A percentile compares a stretch with the other conserved stretches of the same genome.
phyloP scores from a whole-genome alignment of 2,113 vertebrate genomes.

The Oncorhynchus masou region DNA sequence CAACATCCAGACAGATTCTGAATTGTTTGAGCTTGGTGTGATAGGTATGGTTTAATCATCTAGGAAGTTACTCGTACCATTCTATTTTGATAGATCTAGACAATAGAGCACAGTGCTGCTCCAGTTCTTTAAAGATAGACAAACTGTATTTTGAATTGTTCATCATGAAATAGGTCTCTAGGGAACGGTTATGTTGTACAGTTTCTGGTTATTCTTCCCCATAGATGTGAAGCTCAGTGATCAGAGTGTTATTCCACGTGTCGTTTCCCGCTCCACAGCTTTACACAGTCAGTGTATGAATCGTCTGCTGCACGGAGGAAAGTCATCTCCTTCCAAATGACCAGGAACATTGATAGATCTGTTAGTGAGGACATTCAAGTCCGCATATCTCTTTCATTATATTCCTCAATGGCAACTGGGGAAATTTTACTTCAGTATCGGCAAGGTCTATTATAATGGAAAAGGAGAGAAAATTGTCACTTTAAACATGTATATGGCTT shows the following conservation, averaged over 20 bases:
- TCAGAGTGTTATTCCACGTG: conserved; percentile 11
- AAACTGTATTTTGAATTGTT: not conserved
- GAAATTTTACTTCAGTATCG: conserved; percentile 44
- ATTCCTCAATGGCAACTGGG: conserved; percentile 50
- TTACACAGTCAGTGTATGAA: conserved; percentile 32
- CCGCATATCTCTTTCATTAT: conserved; percentile 41
- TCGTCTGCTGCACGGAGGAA: conserved; percentile 21
- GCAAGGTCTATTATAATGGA: conserved; percentile 50
- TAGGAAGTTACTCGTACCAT: not conserved
- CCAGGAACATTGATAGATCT: conserved; percentile 41
- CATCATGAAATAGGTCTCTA: not conserved
- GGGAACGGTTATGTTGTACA: too few relatives aligned
- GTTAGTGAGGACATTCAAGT: conserved; percentile 32
- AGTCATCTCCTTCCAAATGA: conserved; percentile 27
- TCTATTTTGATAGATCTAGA: not conserved
- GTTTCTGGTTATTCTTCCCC: conserved; percentile 24
- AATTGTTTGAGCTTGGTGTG: not conserved
- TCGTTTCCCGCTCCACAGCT: conserved; percentile 33
- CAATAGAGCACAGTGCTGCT: not conserved
- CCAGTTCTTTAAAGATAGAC: not conserved
- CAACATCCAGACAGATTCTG: not conserved
- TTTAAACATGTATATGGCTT: conserved; percentile 68
- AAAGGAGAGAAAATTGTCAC: conserved; percentile 37
- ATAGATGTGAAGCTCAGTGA: conserved; percentile 27
- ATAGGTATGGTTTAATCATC: conserved; percentile 3